These are phyloP conservation scores for Chelon auratus DNA, from an alignment of 2,797 vertebrate species.

Conservation along the genomic window DNA sequence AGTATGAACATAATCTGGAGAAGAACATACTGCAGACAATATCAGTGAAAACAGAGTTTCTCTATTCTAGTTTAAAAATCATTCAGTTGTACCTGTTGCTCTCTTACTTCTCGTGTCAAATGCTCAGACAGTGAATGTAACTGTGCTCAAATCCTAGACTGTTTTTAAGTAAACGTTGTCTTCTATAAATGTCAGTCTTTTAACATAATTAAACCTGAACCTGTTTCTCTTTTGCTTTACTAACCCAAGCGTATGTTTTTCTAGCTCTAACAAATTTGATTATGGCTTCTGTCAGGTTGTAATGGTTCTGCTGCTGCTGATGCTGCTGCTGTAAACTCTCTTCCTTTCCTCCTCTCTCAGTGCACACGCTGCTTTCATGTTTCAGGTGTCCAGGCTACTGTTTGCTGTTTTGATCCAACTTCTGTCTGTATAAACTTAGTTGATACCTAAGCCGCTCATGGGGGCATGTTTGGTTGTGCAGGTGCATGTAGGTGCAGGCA, in stretches of 20 bases:
- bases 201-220: slow-evolving; percentile 43
- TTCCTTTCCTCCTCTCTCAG: slow-evolving; percentile 26
- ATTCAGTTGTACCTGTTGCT: slow-evolving; percentile 13
- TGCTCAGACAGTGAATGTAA: slow-evolving; percentile 16
- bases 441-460: slow-evolving; percentile 49
- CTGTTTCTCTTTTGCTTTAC: slow-evolving; percentile 52
- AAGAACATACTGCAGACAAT: neutral
- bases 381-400: slow-evolving; percentile 62
- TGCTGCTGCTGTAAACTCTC: slow-evolving; percentile 32
- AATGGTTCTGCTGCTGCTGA: slow-evolving; percentile 35
- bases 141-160: slow-evolving; percentile 25
- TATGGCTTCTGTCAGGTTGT: slow-evolving; percentile 58
- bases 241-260: slow-evolving; percentile 60
- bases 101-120: slow-evolving; percentile 15
- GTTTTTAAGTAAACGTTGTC: slow-evolving; percentile 27
- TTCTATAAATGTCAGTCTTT: slow-evolving; percentile 41
- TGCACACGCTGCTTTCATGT: slow-evolving; percentile 54
- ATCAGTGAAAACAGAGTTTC: neutral
- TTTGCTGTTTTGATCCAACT: slow-evolving; percentile 58
- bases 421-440: slow-evolving; percentile 57
- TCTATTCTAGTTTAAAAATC: neutral
- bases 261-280: slow-evolving; percentile 57
- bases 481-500: slow-evolving; percentile 73
- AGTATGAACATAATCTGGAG: no score
- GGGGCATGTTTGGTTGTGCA: slow-evolving; percentile 58